Percentiles rank a stretch among this genome's conserved stretches.
Conservation (phyloP, 2,113 vertebrate genomes). For the Cephalopterus ornatus region DNA sequence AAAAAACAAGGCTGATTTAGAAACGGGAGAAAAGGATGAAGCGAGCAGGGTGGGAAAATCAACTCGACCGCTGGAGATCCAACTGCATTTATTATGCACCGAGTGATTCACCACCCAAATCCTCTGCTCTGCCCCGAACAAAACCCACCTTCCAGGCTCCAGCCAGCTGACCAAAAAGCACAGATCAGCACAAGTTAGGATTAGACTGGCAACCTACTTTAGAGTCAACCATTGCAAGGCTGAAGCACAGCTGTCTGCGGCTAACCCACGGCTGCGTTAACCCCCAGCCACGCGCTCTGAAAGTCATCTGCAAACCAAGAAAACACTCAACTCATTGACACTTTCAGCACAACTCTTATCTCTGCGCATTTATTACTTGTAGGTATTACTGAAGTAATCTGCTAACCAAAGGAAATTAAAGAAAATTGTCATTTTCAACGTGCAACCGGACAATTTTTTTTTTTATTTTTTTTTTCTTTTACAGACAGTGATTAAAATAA, state of each 20-base stretch:
- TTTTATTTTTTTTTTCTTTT: not conserved
- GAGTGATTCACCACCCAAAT: not conserved
- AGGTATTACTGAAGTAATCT: not conserved
- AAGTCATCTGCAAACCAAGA: not conserved
- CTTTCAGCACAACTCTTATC: not conserved
- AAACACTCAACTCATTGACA: not conserved
- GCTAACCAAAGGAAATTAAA: not conserved
- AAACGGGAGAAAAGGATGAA: not conserved
- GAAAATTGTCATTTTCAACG: not conserved
- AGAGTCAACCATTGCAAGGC: not conserved
- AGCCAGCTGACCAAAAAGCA: not conserved
- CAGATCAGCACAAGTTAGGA: not conserved
- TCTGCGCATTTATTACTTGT: not conserved
- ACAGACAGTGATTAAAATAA: not conserved
- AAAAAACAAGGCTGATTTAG: not conserved
- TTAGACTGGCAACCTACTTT: not conserved
- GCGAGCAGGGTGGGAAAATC: not conserved
- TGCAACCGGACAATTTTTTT: not conserved
- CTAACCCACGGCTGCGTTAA: not conserved
- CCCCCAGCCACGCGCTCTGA: not conserved
- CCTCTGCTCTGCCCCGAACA: not conserved
- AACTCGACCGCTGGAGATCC: not conserved
- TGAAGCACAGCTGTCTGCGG: not conserved
- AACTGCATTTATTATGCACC: not conserved
- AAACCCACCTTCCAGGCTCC: not conserved